A percentile compares a stretch with the other conserved stretches of the same genome.
Evolutionary conservation across 92 coral and sea anemone genomes (phyloP).

Genomic region (Porites lobata): DNA sequence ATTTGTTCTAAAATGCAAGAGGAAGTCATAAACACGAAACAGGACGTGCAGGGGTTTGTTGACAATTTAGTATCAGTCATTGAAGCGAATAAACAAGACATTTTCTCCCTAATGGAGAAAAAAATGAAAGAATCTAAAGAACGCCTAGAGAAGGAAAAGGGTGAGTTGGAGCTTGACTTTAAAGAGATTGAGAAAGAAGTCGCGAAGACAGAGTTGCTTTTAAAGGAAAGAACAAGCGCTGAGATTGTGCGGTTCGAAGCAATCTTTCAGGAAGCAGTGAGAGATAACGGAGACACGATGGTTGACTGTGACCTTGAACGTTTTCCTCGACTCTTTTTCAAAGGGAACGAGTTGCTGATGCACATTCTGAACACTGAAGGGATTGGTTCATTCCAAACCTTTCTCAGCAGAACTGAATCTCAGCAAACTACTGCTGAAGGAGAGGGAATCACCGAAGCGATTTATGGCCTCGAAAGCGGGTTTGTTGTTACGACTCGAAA

Average conservation of each 20-base stretch:
- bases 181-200: not conserved
- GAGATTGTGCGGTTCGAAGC: conserved; percentile 5
- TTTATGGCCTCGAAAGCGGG: conserved; percentile 11
- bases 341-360: conserved; percentile 6
- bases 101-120: not conserved
- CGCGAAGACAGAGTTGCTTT: not conserved
- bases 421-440: conserved; percentile 6
- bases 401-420: conserved; percentile 7
- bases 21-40: conserved; percentile 5
- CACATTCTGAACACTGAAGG: not conserved
- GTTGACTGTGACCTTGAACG: not conserved
- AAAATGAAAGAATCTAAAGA: not conserved
- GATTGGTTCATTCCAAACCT: conserved; percentile 5
- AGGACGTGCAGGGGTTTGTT: not conserved
- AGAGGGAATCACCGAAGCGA: conserved; percentile 14
- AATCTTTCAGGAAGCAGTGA: not conserved
- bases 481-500: conserved; percentile 6
- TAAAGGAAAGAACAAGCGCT: not conserved
- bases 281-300: not conserved
- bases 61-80: not conserved
- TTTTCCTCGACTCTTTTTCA: not conserved
- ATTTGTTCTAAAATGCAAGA: not conserved
- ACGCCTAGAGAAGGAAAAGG: not conserved
- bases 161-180: not conserved
- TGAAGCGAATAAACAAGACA: conserved; percentile 11